Evolutionary conservation across 2,797 vertebrate species (phyloP).

Genomic region (Chromobotia macracanthus): DNA sequence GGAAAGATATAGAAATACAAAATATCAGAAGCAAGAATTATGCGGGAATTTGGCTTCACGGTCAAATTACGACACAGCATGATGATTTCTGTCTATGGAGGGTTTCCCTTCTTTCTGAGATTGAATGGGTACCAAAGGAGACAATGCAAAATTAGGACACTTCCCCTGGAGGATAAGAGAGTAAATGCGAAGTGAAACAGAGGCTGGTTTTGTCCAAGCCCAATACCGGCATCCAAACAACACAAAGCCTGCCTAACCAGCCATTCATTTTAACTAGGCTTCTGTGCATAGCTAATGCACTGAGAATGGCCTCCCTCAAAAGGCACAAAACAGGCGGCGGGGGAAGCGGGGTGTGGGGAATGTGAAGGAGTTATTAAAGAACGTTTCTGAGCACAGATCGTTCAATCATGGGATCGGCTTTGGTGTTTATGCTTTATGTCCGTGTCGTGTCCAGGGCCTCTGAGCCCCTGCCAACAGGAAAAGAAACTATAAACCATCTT

Average conservation of each 20-base stretch:
- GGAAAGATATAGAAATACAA: not conserved
- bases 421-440: not conserved
- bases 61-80: conserved; percentile 29
- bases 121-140: conserved; percentile 39
- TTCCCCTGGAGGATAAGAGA: conserved; percentile 45
- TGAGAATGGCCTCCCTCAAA: conserved; percentile 24
- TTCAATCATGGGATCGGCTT: conserved; percentile 23
- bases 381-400: not conserved
- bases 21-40: conserved; percentile 2
- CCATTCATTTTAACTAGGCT: conserved; percentile 59
- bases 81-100: conserved; percentile 42
- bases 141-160: conserved; percentile 59
- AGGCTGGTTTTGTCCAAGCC: conserved; percentile 52
- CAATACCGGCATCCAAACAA: conserved; percentile 58
- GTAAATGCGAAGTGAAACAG: conserved; percentile 48
- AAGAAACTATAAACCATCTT: conserved; percentile 19
- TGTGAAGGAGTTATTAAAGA: conserved; percentile 29
- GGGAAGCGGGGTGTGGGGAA: conserved; percentile 1
- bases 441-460: not conserved
- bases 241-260: conserved; percentile 75
- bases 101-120: conserved; percentile 29
- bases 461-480: conserved; percentile 22
- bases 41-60: conserved; percentile 12
- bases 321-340: not conserved
- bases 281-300: conserved; percentile 75